Base-by-base conservation (phyloP, 2,113 vertebrate genomes). In the Polypterus senegalus region DNA sequence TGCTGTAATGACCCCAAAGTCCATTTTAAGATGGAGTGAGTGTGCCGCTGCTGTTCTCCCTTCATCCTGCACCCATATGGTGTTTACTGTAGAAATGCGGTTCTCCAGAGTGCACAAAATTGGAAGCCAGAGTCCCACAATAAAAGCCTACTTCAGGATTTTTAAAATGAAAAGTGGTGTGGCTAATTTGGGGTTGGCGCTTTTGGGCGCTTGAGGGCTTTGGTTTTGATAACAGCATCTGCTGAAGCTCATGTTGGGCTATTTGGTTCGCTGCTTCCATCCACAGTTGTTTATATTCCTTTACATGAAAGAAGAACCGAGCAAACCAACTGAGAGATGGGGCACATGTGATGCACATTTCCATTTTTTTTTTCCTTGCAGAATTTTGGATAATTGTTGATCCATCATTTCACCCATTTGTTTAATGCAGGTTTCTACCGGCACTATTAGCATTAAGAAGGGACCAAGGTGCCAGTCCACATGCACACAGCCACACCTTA, bases 41-140 rank as follows among this genome's bases (percentile, higher is more conserved):
- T n/a, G 7, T 54, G 51, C 7, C 9, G 46, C 46, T 46, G 53
- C 49, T 54, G 45, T 65, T 47, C 47, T 53, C 54, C n/a, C 9
- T 46, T n/a, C 48, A 9, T 10, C 9, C n/a, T 27, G 9, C 58
- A 9, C 47, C 47, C 54, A 62, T 55, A 47, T 56, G 60, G 57
- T 62, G 60, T 66, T 70, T 65, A 59, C 43, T 66, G 57, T 49
- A 54, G 63, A 66, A 27, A 52, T 67, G 70, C 61, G 66, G 58
- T 61, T 58, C 69, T 48, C 56, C 63, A 49, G 48, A 64, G 49
- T 54, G 49, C 59, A 45, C 58, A 3, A 58, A 55, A 55, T 4
- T 3, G 49, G 10, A 52, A 10, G 54, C n/a, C 49, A 57, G 60
- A 5, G 11, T n/a, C 45, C 56, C 51, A 61, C 49, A 45, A 51